Evolutionary conservation across 2,113 vertebrate genomes (phyloP).

Genomic region (Arenaria interpres): DNA sequence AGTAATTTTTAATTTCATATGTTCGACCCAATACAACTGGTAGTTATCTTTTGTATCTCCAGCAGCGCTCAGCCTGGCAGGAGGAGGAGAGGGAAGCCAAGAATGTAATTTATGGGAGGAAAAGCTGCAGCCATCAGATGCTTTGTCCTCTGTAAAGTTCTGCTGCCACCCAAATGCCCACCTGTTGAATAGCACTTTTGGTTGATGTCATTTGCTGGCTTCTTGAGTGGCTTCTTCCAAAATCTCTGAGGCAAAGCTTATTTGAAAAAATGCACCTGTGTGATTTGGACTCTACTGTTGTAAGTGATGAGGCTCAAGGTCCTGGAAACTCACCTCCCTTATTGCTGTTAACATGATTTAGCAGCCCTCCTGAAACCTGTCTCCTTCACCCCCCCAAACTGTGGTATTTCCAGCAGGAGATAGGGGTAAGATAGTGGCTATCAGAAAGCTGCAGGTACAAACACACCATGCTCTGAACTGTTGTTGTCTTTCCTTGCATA

Average conservation of each 20-base stretch:
- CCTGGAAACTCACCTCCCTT: not conserved
- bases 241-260: not conserved
- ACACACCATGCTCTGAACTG: fast-evolving
- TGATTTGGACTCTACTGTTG: not conserved
- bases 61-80: fast-evolving
- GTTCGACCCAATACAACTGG: not conserved
- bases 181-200: not conserved
- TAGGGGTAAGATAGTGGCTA: fast-evolving
- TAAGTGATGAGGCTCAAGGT: not conserved
- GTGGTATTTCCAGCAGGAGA: not conserved
- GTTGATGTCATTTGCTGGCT: constrained; percentile 18
- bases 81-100: not conserved
- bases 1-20: not conserved
- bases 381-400: not conserved
- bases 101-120: not conserved
- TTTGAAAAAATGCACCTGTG: not conserved
- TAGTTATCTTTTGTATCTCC: not conserved
- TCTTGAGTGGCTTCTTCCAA: not conserved
- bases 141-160: not conserved
- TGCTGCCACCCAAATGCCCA: not conserved
- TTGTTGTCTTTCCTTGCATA: fast-evolving
- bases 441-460: not conserved
- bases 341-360: not conserved
- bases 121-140: not conserved
- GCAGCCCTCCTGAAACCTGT: not conserved